Percentiles rank a stretch among this genome's conserved stretches.
Evolutionary conservation across 2,113 vertebrate genomes (phyloP).

Genomic region (Gyps fulvus): DNA sequence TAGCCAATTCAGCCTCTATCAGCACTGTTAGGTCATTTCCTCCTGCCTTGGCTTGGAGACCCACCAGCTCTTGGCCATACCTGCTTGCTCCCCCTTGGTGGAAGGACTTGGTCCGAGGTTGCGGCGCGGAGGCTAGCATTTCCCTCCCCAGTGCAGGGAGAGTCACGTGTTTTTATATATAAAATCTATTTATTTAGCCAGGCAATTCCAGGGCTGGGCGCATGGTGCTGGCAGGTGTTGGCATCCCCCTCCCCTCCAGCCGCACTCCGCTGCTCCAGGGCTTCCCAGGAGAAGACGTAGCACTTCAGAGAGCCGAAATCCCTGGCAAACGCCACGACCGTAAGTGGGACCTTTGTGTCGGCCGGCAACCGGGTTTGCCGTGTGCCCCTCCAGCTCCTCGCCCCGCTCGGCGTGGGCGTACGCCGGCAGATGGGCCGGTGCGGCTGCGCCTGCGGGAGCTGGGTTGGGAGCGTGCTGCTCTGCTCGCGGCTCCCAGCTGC

Average conservation of each 20-base stretch:
- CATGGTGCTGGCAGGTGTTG: background rate
- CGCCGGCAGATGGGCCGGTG: no score
- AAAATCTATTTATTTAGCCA: background rate
- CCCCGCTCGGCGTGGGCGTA: no score
- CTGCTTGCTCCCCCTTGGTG: background rate
- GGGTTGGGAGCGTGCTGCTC: background rate
- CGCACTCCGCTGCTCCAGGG: no score
- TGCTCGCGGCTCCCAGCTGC: background rate
- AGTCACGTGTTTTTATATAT: background rate
- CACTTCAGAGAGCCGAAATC: background rate
- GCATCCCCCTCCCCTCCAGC: background rate
- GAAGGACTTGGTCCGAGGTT: background rate
- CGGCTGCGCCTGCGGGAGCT: background rate
- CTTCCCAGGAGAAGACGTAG: background rate
- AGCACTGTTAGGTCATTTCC: background rate
- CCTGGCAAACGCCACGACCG: background rate
- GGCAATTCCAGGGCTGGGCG: no score
- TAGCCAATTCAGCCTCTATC: background rate
- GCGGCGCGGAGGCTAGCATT: background rate
- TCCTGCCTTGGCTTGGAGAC: background rate
- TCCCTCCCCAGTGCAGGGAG: background rate
- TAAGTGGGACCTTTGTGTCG: background rate
- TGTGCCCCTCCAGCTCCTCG: background rate
- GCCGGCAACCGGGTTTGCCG: rapidly evolving
- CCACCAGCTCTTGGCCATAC: background rate